These are phyloP conservation scores for Macrosteles quadrilineatus DNA, from an alignment of 1,140 invertebrate species.

Conservation along the genomic window DNA sequence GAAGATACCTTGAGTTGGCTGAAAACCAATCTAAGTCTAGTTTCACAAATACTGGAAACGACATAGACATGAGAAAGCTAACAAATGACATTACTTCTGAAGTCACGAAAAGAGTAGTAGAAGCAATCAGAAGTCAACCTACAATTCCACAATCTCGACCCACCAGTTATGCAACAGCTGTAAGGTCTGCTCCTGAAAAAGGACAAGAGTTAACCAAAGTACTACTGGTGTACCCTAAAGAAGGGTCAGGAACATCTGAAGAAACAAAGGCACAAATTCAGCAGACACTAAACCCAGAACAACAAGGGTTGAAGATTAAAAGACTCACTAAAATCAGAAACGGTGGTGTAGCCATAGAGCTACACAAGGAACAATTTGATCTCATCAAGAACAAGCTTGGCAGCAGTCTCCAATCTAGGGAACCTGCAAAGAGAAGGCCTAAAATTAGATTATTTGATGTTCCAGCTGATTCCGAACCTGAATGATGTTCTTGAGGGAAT, in stretches of 20 bases:
- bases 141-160: not conserved
- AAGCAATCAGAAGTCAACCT: not conserved
- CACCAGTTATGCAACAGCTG: not conserved
- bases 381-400: not conserved
- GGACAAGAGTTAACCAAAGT: not conserved
- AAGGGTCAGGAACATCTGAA: not conserved
- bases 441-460: not conserved
- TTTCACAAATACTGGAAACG: not conserved
- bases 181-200: no score
- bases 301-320: not conserved
- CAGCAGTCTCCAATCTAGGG: not conserved
- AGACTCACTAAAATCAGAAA: not conserved
- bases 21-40: not conserved
- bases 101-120: not conserved
- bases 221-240: not conserved
- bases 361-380: not conserved
- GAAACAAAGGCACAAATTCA: not conserved
- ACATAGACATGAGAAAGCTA: no score
- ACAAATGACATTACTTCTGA: no score
- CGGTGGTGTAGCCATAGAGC: not conserved
- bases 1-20: no score
- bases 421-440: not conserved
- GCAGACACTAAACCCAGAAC: not conserved
- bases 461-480: not conserved
- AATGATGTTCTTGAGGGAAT: not conserved